Conservation (phyloP, 2,113 vertebrate species). For the Charadrius vociferus region DNA sequence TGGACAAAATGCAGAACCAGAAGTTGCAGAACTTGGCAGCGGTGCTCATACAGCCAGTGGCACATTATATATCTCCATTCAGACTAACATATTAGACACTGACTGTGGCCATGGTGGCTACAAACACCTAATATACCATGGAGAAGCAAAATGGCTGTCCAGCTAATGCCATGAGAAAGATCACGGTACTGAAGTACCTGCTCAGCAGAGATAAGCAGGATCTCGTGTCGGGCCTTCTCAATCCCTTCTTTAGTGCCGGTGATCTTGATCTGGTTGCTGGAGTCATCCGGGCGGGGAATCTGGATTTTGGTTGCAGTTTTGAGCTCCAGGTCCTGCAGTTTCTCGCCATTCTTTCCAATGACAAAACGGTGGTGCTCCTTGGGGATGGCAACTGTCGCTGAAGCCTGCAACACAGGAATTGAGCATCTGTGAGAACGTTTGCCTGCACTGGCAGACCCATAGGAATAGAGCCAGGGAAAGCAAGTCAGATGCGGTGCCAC, state of each 20-base stretch:
- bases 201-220: constrained; percentile 96
- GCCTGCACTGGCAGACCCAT: background rate
- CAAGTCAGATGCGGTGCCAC: background rate
- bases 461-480: background rate
- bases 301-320: constrained; percentile 99
- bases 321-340: constrained; percentile 96
- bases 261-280: constrained; percentile 99
- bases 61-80: rapidly evolving
- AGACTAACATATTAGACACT: background rate
- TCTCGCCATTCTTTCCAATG: constrained; percentile 98
- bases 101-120: background rate
- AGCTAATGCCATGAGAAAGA: background rate
- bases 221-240: constrained; percentile 97
- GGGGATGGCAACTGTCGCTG: constrained; percentile 94
- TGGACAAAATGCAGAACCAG: background rate
- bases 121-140: background rate
- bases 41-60: background rate
- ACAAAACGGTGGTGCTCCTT: constrained; percentile 99
- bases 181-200: constrained; percentile 79
- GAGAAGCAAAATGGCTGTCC: background rate
- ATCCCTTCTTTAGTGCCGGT: constrained; percentile 98
- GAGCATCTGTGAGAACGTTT: background rate
- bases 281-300: constrained; percentile 96
- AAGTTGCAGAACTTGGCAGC: background rate
- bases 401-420: constrained; percentile 78